Base-by-base conservation (phyloP, 2,888 invertebrate genomes). In the Lutraria lutraria region DNA sequence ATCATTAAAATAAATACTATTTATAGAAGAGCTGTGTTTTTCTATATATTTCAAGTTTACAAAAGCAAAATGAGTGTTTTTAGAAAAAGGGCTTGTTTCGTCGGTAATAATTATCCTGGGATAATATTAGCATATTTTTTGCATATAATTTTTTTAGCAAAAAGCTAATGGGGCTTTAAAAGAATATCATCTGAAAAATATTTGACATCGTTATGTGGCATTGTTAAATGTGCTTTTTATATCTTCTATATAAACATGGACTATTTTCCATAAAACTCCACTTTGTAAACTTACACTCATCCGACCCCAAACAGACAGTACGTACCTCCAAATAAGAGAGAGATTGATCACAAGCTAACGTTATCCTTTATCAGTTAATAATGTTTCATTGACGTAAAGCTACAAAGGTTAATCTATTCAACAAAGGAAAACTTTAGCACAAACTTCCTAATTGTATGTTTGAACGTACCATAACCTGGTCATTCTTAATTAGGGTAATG, bases 361-460 rank as follows among this genome's bases (percentile, higher is more conserved):
- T 25, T 68, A 25, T 68, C 63, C n/a, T 68, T 68, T 68, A 68
- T 68, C 63, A 68, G 63, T 68, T 68, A n/a, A 25, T 68, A n/a
- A 68, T 68, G 63, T n/a, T 68, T 25, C 63, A 68, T 25, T 68
- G 63, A 68, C 63, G 63, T 68, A 68, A 21, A 68, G 12, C 63
- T 25, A 25, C n/a, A 25, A 6, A 25, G 25, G 63, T 68, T 68
- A 68, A 68, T 68, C 63, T 68, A 25, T 68, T 13, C 10, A 68
- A 8, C 4, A 25, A 25, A 25, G 63, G 25, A 13, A 68, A 25
- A 68, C 63, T 63, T 63, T 19, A 63, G n/a, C 63, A 63, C 63
- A n/a, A 19, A 63, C 63, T 68, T 68, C 63, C 63, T 68, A n/a
- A 68, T 43, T n/a, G n/a, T n/a, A 8, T 43, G 8, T 43, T 43